A percentile compares a stretch with the other conserved stretches of the same genome.
phyloP scores from a whole-genome alignment of 2,888 invertebrate species.

The Parnassius apollo region DNA sequence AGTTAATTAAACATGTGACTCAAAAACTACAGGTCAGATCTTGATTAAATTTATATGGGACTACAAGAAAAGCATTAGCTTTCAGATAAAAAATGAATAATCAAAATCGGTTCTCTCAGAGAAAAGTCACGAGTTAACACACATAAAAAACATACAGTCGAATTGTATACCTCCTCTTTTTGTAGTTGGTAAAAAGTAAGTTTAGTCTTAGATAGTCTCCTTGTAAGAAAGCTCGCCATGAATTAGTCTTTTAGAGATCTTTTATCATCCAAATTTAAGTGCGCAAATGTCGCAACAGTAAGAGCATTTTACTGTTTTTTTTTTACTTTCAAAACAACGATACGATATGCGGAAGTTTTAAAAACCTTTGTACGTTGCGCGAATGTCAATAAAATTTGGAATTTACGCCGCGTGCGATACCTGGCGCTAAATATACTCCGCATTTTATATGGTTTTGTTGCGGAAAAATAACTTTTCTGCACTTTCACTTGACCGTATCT shows the following conservation, averaged over 20 bases:
- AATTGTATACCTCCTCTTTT: too few relatives aligned
- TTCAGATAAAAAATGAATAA: too few relatives aligned
- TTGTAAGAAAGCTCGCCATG: neutral
- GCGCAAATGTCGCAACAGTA: slow-evolving; percentile 13
- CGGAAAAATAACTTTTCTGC: slow-evolving; percentile 45
- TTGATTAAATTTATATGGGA: too few relatives aligned
- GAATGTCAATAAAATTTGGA: slow-evolving; percentile 72
- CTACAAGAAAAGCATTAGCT: too few relatives aligned
- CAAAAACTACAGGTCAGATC: too few relatives aligned
- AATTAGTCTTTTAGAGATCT: neutral
- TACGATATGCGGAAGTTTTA: slow-evolving; percentile 44
- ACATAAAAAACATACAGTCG: too few relatives aligned
- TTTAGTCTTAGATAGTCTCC: too few relatives aligned
- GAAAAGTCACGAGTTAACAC: too few relatives aligned
- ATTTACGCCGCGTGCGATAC: slow-evolving; percentile 64
- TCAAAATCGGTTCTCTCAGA: too few relatives aligned
- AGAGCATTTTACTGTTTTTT: too few relatives aligned
- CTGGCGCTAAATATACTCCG: slow-evolving; percentile 54
- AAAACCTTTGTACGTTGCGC: slow-evolving; percentile 51
- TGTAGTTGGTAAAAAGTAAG: too few relatives aligned
- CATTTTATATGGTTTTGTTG: slow-evolving; percentile 52
- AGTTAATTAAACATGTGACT: too few relatives aligned
- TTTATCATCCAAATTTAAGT: slow-evolving; percentile 7
- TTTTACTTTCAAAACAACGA: slow-evolving; percentile 25
- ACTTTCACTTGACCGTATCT: slow-evolving; percentile 10